Conservation (phyloP, 2,888 invertebrate genomes). For the Vesta saturnalis region DNA sequence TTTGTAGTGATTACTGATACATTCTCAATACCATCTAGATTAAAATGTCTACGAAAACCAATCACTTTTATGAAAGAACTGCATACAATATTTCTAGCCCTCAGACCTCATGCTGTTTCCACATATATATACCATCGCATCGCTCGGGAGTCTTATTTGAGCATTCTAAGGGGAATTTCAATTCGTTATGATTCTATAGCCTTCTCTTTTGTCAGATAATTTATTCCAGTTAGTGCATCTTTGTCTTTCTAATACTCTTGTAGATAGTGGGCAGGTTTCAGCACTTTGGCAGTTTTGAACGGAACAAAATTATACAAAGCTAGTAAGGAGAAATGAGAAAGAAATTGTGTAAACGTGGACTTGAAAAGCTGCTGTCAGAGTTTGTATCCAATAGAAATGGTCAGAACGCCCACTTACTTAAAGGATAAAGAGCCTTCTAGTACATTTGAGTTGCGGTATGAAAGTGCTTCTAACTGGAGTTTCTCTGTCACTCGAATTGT, state of each 20-base stretch:
- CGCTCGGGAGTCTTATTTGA: slow-evolving; percentile 50
- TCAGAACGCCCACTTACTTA: slow-evolving; percentile 35
- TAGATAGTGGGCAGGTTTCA: slow-evolving; percentile 23
- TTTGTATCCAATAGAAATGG: slow-evolving; percentile 26
- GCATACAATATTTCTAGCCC: slow-evolving; percentile 54
- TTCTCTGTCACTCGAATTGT: slow-evolving; percentile 33
- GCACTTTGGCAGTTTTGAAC: slow-evolving; percentile 14
- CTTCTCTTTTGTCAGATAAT: slow-evolving; percentile 47
- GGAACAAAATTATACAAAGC: slow-evolving; percentile 16
- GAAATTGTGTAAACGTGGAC: slow-evolving; percentile 34
- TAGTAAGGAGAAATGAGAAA: slow-evolving; percentile 22
- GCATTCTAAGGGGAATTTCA: slow-evolving; percentile 61
- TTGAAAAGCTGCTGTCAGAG: slow-evolving; percentile 32
- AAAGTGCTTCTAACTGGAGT: slow-evolving; percentile 32
- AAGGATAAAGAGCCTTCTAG: slow-evolving; percentile 39
- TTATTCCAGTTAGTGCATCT: slow-evolving; percentile 9
- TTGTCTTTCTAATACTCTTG: slow-evolving; percentile 21
- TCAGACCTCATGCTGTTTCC: slow-evolving; percentile 39
- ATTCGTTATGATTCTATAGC: slow-evolving; percentile 59
- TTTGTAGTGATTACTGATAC: slow-evolving; percentile 7
- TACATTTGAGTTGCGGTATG: slow-evolving; percentile 35
- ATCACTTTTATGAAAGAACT: slow-evolving; percentile 21
- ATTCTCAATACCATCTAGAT: slow-evolving; percentile 49
- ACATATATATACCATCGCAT: slow-evolving; percentile 26
- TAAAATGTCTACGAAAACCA: slow-evolving; percentile 48